Base-by-base conservation (phyloP, 2,113 vertebrate genomes). In the Empidonax traillii region DNA sequence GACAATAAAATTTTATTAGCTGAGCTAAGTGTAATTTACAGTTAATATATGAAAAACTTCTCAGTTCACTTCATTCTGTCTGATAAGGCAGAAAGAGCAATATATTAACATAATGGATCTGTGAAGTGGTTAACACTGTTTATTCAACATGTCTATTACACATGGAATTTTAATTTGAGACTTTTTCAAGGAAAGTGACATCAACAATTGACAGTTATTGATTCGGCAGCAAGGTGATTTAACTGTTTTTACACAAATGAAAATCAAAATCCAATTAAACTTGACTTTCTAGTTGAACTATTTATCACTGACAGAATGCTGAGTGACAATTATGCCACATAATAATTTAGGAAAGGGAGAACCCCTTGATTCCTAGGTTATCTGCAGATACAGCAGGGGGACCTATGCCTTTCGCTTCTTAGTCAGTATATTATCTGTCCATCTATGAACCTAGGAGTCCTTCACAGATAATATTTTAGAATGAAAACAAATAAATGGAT, bases 1-100 rank as follows among this genome's bases (percentile, higher is more conserved):
- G 75, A 96, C 85, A 96, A 94, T 96, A 97, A 85, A 44, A 96
- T 96, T 95, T 96, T 97, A 97, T 97, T 97, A 96, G 66, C 62
- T 86, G 65, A 96, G 41, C 55, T 96, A 95, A 95, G 66, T 94
- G 67, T 85, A 95, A 97, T 95, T 98, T 97, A 95, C 63, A 96
- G 82, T 92, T 95, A 97, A 95, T 94, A 87, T 87, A 93, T 56
- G 63, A 91, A 96, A 95, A 94, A 65, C 52, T 85, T 95, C 75
- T 97, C 85, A 94, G 81, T 95, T 97, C 89, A 87, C 44, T 96
- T 97, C 44, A 83, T 94, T 95, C 84, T 96, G 52, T 79, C 81
- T 97, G 76, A 96, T 97, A 96, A 95, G 78, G 24, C 63, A 89
- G 41, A 68, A 95, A 83, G 55, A 96, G 65, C 44, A 94, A 95